A percentile compares a stretch with the other conserved stretches of the same genome.
Conservation (phyloP, 2,797 vertebrate species). For the Champsocephalus gunnari region DNA sequence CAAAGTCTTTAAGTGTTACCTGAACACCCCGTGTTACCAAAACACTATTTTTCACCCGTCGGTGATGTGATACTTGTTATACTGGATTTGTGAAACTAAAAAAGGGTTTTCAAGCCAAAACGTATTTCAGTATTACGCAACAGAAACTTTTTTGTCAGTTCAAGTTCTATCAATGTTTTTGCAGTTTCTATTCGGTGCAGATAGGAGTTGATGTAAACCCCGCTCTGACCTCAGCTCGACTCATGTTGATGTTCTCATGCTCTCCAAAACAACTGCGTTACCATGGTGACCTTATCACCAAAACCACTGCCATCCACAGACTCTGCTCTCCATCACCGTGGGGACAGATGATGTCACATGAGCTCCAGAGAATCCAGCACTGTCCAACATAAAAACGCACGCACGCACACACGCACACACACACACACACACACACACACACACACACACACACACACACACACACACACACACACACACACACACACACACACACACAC, state of each 20-base stretch:
- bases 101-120: neutral
- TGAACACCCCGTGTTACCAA: too few species aligned
- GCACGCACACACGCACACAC: too few species aligned
- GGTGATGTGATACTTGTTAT: neutral
- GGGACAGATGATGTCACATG: slow-evolving; percentile 42
- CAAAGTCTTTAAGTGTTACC: too few species aligned
- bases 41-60: too few species aligned
- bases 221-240: neutral
- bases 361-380: slow-evolving; percentile 15
- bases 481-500: too few species aligned
- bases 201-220: neutral
- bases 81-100: neutral
- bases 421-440: too few species aligned
- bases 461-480: too few species aligned
- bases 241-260: slow-evolving; percentile 23
- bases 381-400: slow-evolving; percentile 40
- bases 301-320: slow-evolving; percentile 12
- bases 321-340: slow-evolving; percentile 59
- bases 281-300: slow-evolving; percentile 67
- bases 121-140: neutral
- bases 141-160: neutral
- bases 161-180: neutral
- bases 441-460: too few species aligned
- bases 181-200: slow-evolving; percentile 4
- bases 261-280: slow-evolving; percentile 51